These are phyloP conservation scores for Cyphomyrus discorhynchus DNA, from an alignment of 2,113 vertebrate genomes.

Conservation along the genomic window DNA sequence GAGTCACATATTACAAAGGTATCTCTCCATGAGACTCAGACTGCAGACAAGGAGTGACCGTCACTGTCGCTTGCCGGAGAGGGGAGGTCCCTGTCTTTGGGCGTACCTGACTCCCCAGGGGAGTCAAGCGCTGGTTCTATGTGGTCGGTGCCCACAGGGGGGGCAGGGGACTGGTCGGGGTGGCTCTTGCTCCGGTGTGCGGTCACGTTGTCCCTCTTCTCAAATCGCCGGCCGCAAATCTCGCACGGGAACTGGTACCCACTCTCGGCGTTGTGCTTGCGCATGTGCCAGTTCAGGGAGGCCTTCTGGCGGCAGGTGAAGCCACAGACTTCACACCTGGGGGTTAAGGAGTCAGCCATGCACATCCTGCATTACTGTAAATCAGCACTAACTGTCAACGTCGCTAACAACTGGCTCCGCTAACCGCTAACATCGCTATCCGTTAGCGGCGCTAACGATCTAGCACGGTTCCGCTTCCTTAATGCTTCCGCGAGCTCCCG, in stretches of 20 bases:
- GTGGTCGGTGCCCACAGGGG: not conserved
- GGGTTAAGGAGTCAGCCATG: not conserved
- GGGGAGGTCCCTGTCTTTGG: not conserved
- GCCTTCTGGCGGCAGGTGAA: constrained; percentile 78
- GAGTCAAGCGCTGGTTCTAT: not conserved
- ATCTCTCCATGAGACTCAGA: not conserved
- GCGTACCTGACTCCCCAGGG: not conserved
- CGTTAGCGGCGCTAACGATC: not conserved
- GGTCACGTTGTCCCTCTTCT: constrained; percentile 68
- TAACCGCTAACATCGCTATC: too few relatives aligned
- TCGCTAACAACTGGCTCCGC: not conserved
- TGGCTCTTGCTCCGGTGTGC: constrained; percentile 74
- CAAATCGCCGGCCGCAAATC: constrained; percentile 69
- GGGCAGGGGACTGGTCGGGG: constrained; percentile 25
- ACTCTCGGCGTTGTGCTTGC: constrained; percentile 60
- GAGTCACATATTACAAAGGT: not conserved
- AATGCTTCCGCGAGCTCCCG: not conserved
- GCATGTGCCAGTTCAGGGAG: constrained; percentile 79
- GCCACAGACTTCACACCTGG: constrained; percentile 74
- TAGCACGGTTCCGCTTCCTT: not conserved
- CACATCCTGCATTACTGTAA: not conserved
- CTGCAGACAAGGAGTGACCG: not conserved
- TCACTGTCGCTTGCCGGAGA: not conserved
- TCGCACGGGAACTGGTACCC: constrained; percentile 67
- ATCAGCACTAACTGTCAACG: not conserved